Percentiles rank a stretch among this genome's conserved stretches.
Conservation (phyloP, 1,140 invertebrate genomes). For the Drosophila lacertosa region DNA sequence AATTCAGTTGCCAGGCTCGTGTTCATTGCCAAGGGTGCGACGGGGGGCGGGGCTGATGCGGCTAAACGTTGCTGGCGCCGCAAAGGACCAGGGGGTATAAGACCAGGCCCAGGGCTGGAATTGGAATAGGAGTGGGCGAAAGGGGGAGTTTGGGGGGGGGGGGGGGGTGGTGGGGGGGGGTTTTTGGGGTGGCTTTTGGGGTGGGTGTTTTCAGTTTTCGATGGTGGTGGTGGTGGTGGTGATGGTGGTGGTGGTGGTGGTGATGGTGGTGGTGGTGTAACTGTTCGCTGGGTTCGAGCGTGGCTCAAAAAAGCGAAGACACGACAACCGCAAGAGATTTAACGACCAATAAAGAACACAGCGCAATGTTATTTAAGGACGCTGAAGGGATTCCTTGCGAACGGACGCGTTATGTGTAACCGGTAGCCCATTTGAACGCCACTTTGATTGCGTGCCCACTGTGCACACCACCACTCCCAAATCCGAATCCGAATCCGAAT, state of each 20-base stretch:
- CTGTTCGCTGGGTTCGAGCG: constrained; percentile 6
- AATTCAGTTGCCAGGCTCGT: constrained; percentile 27
- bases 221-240: not conserved
- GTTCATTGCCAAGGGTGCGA: constrained; percentile 19
- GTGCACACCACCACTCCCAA: too few species aligned
- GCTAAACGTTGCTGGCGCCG: constrained; percentile 12
- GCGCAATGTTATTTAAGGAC: constrained; percentile 80
- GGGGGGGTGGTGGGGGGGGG: not conserved
- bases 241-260: not conserved
- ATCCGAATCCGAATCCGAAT: too few species aligned
- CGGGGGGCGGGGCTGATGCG: constrained; percentile 12
- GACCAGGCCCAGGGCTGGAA: not conserved
- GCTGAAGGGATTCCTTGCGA: constrained; percentile 67
- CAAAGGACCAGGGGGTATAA: constrained; percentile 2
- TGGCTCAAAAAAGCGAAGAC: constrained; percentile 53
- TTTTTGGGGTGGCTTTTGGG: not conserved
- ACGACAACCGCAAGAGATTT: constrained; percentile 82
- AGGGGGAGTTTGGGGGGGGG: not conserved
- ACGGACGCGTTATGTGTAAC: constrained; percentile 74
- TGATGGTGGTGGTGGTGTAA: constrained; percentile 8
- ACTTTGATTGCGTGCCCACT: constrained; percentile 58
- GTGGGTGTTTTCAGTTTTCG: too few species aligned
- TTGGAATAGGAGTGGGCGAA: not conserved
- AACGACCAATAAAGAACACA: constrained; percentile 82
- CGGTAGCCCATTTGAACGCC: constrained; percentile 78